Conservation (phyloP, 2,888 invertebrate genomes). For the Caenorhabditis virilis region DNA sequence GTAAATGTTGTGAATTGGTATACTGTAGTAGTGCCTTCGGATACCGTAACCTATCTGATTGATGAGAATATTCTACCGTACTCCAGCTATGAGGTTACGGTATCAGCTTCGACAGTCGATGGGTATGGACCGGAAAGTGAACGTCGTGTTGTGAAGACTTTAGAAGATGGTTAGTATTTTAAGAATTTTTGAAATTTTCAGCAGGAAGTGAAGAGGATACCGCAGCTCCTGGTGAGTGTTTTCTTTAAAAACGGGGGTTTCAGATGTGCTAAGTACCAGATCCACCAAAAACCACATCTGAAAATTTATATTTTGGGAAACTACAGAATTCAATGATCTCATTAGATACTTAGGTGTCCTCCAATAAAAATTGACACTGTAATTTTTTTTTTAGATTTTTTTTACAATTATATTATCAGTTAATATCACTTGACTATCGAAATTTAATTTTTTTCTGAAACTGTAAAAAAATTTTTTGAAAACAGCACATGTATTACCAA, state of each 20-base stretch:
- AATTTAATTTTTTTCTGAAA: no score
- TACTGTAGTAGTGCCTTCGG: constrained; percentile 21
- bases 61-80: constrained; percentile 43
- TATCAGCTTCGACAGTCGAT: constrained; percentile 85
- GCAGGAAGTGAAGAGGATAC: constrained; percentile 34
- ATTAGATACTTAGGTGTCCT: no score
- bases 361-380: not conserved
- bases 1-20: constrained; percentile 10
- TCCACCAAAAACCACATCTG: no score
- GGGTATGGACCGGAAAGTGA: constrained; percentile 92
- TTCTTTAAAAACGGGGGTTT: no score
- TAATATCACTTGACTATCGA: no score
- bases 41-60: constrained; percentile 32
- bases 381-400: not conserved
- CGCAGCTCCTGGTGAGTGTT: constrained; percentile 29
- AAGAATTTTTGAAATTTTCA: constrained; percentile 18
- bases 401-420: no score
- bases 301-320: no score
- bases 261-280: no score
- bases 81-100: constrained; percentile 93
- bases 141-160: constrained; percentile 78
- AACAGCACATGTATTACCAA: no score
- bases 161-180: constrained; percentile 4
- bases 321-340: no score
- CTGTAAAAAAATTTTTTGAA: no score